These are phyloP conservation scores for Phallusia fumigata DNA, from an alignment of 23 tunicate genomes.

Conservation along the genomic window DNA sequence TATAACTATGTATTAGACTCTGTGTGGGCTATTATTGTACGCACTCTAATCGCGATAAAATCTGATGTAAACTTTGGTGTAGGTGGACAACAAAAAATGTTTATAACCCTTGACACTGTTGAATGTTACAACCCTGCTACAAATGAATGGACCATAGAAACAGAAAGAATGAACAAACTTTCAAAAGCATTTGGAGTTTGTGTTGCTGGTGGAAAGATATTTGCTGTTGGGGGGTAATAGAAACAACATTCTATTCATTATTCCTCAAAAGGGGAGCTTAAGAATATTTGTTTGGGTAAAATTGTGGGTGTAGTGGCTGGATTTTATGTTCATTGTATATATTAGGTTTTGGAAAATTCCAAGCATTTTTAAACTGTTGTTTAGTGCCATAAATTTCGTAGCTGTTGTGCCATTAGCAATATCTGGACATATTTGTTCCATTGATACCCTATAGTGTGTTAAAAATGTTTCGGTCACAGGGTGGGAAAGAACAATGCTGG, in stretches of 20 bases:
- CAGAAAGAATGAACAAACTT: not conserved
- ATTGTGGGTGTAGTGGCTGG: too few relatives aligned
- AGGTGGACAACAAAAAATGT: not conserved
- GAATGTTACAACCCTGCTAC: constrained; percentile 9
- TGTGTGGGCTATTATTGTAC: too few relatives aligned
- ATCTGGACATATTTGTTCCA: too few relatives aligned
- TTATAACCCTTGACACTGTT: not conserved
- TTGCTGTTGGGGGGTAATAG: not conserved
- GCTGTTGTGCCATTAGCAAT: too few relatives aligned
- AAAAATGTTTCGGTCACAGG: not conserved
- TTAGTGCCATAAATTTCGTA: too few relatives aligned
- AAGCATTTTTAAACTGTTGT: too few relatives aligned
- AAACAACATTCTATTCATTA: not conserved
- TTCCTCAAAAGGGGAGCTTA: not conserved
- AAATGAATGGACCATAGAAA: not conserved
- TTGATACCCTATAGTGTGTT: too few relatives aligned
- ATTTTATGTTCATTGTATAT: too few relatives aligned
- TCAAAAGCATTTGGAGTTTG: not conserved
- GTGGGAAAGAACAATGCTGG: constrained; percentile 3
- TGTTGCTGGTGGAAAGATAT: not conserved
- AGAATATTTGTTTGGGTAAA: too few relatives aligned
- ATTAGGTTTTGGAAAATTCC: too few relatives aligned
- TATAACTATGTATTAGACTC: too few relatives aligned
- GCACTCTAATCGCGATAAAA: too few relatives aligned
- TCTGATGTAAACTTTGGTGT: not conserved